These are phyloP conservation scores for Netelia inedita DNA, from an alignment of 2,888 invertebrate genomes.

Conservation along the genomic window DNA sequence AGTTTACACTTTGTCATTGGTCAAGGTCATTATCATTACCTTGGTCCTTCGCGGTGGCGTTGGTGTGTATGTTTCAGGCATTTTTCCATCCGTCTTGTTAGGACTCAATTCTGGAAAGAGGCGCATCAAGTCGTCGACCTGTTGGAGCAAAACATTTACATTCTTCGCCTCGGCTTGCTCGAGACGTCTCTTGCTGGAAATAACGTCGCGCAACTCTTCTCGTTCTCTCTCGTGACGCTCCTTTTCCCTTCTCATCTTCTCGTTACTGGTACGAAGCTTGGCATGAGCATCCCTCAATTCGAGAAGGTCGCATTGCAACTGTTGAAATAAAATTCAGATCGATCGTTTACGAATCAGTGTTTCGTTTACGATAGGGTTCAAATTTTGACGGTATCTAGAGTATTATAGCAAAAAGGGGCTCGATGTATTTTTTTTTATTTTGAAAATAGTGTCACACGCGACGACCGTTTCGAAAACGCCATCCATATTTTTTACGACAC, in stretches of 20 bases:
- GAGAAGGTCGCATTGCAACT: slow-evolving; percentile 94
- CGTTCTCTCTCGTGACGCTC: slow-evolving; percentile 94
- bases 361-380: no score
- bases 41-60: slow-evolving; percentile 90
- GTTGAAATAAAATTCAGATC: slow-evolving; percentile 11
- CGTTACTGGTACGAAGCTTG: slow-evolving; percentile 95
- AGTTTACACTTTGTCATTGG: slow-evolving; percentile 42
- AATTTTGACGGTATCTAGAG: no score
- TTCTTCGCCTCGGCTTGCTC: slow-evolving; percentile 91
- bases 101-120: slow-evolving; percentile 90
- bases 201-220: slow-evolving; percentile 86
- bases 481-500: no score
- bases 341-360: no score
- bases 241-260: slow-evolving; percentile 94
- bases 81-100: slow-evolving; percentile 84
- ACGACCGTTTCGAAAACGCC: no score
- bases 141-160: slow-evolving; percentile 90
- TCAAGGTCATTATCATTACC: slow-evolving; percentile 79
- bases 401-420: no score
- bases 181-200: slow-evolving; percentile 85
- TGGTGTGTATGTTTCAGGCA: slow-evolving; percentile 87
- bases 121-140: slow-evolving; percentile 92
- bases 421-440: no score
- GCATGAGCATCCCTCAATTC: slow-evolving; percentile 97
- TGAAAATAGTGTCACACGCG: no score